phyloP scores from a whole-genome alignment of 2,113 vertebrate genomes.

The Amphilophus citrinellus region DNA sequence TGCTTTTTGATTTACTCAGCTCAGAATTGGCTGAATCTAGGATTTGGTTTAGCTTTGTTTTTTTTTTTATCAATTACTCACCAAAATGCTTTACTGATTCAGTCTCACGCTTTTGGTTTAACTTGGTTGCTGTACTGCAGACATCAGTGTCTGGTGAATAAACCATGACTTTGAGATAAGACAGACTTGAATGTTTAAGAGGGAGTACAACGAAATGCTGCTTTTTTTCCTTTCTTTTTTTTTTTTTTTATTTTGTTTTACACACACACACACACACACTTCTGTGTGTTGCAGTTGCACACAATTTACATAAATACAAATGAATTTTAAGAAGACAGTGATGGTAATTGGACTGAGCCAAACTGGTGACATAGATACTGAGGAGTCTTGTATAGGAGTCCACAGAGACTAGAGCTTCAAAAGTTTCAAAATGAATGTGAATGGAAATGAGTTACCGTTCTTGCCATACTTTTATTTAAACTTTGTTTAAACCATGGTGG shows the following conservation, averaged over 20 bases:
- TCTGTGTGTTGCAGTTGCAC: background rate
- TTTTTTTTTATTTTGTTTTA: too few relatives aligned
- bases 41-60: background rate
- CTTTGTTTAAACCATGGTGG: background rate
- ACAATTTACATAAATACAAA: slow-evolving; percentile 3
- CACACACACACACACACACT: background rate
- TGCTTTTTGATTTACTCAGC: background rate
- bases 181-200: background rate
- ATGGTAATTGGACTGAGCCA: slow-evolving; percentile 9
- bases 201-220: background rate
- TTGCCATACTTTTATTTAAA: background rate
- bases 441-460: background rate
- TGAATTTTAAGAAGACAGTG: background rate
- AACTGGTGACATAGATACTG: background rate
- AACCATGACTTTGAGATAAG: slow-evolving; percentile 9
- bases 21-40: background rate
- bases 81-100: background rate
- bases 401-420: background rate
- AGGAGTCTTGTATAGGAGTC: background rate
- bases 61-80: background rate
- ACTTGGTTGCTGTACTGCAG: background rate
- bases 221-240: background rate
- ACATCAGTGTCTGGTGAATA: background rate
- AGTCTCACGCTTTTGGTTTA: slow-evolving; percentile 2
- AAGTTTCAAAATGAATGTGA: background rate